Percentiles rank a stretch among this genome's conserved stretches.
These are phyloP conservation scores for Isoperla grammatica DNA, from an alignment of 2,888 invertebrate genomes.

Conservation along the genomic window DNA sequence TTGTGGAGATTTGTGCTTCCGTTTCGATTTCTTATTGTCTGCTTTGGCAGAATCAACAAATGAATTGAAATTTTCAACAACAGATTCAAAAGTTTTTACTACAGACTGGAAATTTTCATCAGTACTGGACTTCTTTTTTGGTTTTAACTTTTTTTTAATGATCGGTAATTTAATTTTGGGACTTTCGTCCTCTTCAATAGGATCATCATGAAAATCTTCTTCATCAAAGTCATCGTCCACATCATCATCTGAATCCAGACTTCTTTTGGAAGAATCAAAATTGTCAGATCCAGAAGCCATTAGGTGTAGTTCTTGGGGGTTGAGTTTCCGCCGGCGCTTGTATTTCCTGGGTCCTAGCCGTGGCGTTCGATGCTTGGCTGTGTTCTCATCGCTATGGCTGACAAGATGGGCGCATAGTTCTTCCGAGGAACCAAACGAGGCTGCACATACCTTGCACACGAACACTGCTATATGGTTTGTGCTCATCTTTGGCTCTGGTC, in stretches of 20 bases:
- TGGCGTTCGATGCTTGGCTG: constrained; percentile 72
- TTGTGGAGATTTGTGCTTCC: constrained; percentile 22
- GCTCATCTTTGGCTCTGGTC: constrained; percentile 64
- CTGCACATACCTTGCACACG: constrained; percentile 70
- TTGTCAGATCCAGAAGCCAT: constrained; percentile 36
- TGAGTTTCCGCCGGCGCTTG: constrained; percentile 70
- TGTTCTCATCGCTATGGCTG: constrained; percentile 80
- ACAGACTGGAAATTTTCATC: constrained; percentile 46
- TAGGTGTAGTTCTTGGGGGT: constrained; percentile 50
- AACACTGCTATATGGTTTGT: constrained; percentile 58
- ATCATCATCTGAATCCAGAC: constrained; percentile 39
- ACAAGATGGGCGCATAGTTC: constrained; percentile 78
- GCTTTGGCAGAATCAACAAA: constrained; percentile 28
- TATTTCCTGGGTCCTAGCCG: constrained; percentile 75
- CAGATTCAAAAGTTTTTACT: constrained; percentile 47
- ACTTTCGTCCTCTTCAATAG: constrained; percentile 38
- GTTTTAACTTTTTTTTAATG: constrained; percentile 40
- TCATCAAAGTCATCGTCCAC: constrained; percentile 37
- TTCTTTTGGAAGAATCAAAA: constrained; percentile 33
- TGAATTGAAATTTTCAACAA: constrained; percentile 46
- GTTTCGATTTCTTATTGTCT: constrained; percentile 27
- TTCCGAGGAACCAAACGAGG: constrained; percentile 61
- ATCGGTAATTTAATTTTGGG: too few relatives aligned
- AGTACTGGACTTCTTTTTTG: constrained; percentile 36
- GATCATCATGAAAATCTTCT: not conserved